phyloP scores from a whole-genome alignment of 1,140 invertebrate species.

The Mya arenaria region DNA sequence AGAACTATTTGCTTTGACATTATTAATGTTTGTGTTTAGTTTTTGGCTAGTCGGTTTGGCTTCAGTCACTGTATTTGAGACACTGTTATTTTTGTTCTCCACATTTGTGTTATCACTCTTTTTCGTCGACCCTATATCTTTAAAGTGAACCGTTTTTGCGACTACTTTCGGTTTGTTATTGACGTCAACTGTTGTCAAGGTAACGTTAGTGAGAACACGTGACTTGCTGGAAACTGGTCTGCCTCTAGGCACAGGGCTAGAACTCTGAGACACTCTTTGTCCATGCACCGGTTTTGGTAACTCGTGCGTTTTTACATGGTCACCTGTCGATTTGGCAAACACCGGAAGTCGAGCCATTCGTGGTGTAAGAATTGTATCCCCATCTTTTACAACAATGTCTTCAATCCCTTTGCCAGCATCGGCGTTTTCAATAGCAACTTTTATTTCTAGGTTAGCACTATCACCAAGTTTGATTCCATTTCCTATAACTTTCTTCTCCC shows the following conservation, averaged over 20 bases:
- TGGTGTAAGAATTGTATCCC: not conserved
- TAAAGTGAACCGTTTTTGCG: slow-evolving; percentile 22
- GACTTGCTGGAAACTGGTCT: slow-evolving; percentile 26
- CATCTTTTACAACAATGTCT: not conserved
- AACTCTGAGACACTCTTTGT: not conserved
- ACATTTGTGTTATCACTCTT: too few species aligned
- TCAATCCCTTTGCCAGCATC: not conserved
- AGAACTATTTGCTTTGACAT: too few species aligned
- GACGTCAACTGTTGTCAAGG: slow-evolving; percentile 7
- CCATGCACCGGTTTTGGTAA: not conserved
- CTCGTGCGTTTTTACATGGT: not conserved
- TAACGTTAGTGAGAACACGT: not conserved
- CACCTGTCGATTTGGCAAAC: not conserved
- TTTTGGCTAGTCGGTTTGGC: too few species aligned
- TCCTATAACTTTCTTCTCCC: not conserved
- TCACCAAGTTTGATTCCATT: too few species aligned
- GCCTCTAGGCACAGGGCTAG: slow-evolving; percentile 6
- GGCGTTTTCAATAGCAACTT: not conserved
- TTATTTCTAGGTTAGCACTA: too few species aligned
- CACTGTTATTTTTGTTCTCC: too few species aligned
- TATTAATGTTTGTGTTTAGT: too few species aligned
- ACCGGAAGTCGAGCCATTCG: not conserved
- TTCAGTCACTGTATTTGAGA: too few species aligned
- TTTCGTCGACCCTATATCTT: too few species aligned
- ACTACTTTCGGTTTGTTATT: not conserved